A percentile compares a stretch with the other conserved stretches of the same genome.
Conservation (phyloP, 1,140 invertebrate species). For the Tyrophagus putrescentiae region DNA sequence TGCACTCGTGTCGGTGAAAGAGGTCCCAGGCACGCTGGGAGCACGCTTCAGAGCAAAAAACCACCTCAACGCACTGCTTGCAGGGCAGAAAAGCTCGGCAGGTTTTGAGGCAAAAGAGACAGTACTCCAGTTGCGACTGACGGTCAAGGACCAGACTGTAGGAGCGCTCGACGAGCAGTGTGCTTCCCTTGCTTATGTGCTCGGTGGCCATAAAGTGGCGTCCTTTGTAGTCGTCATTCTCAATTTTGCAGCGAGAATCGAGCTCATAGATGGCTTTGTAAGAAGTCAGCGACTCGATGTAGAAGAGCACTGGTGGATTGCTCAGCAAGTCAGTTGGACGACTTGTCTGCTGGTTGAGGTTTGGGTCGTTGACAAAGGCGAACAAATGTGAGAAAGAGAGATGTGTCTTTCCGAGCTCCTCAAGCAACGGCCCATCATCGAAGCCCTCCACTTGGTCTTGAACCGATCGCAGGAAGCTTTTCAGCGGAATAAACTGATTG, state of each 20-base stretch:
- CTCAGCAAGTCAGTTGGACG: too few relatives aligned
- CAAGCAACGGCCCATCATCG: not conserved
- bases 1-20: conserved; percentile 17
- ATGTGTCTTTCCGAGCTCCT: not conserved
- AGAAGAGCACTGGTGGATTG: too few relatives aligned
- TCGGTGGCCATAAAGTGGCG: not conserved
- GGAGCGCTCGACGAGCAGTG: conserved; percentile 4
- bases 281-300: not conserved
- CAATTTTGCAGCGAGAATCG: not conserved
- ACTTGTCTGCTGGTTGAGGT: not conserved
- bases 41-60: conserved; percentile 17
- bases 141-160: not conserved
- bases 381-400: not conserved
- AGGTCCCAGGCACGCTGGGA: not conserved
- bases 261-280: not conserved
- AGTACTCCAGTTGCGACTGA: not conserved
- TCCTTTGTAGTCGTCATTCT: not conserved
- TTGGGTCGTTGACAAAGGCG: not conserved
- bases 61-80: not conserved
- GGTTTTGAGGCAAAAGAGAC: not conserved
- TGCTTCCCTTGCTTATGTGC: conserved; percentile 1
- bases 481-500: not conserved
- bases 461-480: not conserved
- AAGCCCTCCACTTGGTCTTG: not conserved
- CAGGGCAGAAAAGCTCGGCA: conserved; percentile 9